Evolutionary conservation across 1,140 invertebrate genomes (phyloP).

Genomic region (Zaprionus taronus): DNA sequence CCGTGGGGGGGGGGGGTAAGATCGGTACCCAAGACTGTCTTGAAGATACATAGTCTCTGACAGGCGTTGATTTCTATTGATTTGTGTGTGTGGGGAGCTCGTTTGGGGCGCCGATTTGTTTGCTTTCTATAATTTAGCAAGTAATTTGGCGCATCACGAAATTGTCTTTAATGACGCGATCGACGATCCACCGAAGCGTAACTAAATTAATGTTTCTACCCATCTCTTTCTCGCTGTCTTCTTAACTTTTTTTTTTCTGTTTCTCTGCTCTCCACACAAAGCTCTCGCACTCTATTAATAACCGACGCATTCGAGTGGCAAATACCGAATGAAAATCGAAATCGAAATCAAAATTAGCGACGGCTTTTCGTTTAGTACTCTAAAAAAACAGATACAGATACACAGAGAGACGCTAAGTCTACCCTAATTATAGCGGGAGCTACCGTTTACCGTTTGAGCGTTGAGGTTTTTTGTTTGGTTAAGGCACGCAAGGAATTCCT

Average conservation of each 20-base stretch:
- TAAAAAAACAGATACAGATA: background rate
- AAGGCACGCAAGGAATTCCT: constrained; percentile 72
- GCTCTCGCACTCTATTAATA: constrained; percentile 23
- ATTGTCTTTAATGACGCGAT: constrained; percentile 80
- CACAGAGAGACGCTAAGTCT: constrained; percentile 2
- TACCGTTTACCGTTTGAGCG: constrained; percentile 62
- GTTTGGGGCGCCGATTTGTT: constrained; percentile 55
- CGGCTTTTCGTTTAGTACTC: constrained; percentile 19
- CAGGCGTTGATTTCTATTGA: constrained; percentile 82
- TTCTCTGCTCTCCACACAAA: constrained; percentile 13
- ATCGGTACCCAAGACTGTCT: constrained; percentile 2
- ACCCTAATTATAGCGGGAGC: constrained; percentile 46
- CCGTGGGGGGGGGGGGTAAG: background rate
- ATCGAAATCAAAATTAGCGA: constrained; percentile 53
- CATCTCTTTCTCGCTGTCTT: constrained; percentile 31
- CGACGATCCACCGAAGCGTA: constrained; percentile 63
- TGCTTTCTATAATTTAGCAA: constrained; percentile 82
- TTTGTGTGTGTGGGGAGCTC: constrained; percentile 52
- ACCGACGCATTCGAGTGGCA: constrained; percentile 38
- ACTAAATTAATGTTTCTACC: constrained; percentile 72
- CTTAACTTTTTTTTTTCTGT: background rate
- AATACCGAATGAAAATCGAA: constrained; percentile 44
- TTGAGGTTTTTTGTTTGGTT: background rate
- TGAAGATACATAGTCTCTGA: constrained; percentile 29
- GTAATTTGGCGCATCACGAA: constrained; percentile 82